These are phyloP conservation scores for Dicycla oo DNA, from an alignment of 2,888 invertebrate species.

Conservation along the genomic window DNA sequence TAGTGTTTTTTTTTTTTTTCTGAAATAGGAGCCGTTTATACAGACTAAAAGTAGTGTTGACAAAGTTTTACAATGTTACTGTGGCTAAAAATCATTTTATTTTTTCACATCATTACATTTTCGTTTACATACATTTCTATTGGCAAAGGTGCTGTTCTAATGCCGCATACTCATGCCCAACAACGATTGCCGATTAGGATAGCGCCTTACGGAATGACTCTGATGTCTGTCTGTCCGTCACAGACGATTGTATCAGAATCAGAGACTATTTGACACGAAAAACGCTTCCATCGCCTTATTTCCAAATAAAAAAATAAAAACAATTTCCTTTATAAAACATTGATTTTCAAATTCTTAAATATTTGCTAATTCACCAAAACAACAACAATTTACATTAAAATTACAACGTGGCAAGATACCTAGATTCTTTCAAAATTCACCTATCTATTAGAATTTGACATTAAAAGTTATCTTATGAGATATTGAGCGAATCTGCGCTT, in stretches of 20 bases:
- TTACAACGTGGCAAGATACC: slow-evolving; percentile 62
- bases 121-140: not conserved
- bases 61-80: too few species aligned
- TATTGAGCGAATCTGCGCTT: slow-evolving; percentile 64
- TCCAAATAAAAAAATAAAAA: not conserved
- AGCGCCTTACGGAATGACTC: not conserved
- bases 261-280: not conserved
- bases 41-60: too few species aligned
- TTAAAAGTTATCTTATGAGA: slow-evolving; percentile 60
- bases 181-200: not conserved
- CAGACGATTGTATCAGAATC: not conserved
- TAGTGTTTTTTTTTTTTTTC: too few species aligned
- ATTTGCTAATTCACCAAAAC: slow-evolving; percentile 41
- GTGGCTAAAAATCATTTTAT: too few species aligned
- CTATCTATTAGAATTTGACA: slow-evolving; percentile 67
- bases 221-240: not conserved
- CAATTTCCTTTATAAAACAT: not conserved
- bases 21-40: too few species aligned
- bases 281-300: not conserved
- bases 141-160: not conserved
- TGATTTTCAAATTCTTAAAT: not conserved
- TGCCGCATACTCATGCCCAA: too few species aligned
- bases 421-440: slow-evolving; percentile 61
- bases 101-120: too few species aligned
- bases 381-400: slow-evolving; percentile 49